These are phyloP conservation scores for Caenorhabditis virilis DNA, from an alignment of 2,888 invertebrate species.

Conservation along the genomic window DNA sequence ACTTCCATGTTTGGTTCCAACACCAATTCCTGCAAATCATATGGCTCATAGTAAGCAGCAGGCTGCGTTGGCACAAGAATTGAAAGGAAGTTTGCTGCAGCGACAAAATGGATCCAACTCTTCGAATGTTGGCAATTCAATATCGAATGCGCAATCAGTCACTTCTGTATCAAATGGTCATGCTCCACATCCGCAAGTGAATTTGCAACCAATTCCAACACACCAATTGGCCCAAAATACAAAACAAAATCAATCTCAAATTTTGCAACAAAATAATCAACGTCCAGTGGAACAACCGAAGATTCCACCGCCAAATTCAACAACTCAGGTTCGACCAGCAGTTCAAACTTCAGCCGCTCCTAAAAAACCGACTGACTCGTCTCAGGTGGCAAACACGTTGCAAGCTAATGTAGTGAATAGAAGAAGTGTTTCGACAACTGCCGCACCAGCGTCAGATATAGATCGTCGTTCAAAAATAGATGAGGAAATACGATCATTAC, in stretches of 20 bases:
- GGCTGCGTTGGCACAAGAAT: constrained; percentile 12
- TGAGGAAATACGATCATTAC: constrained; percentile 20
- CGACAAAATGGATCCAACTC: background rate
- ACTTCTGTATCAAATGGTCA: background rate
- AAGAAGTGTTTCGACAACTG: background rate
- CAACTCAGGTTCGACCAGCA: constrained; percentile 1
- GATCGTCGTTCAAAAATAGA: constrained; percentile 38
- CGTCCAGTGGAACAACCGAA: background rate
- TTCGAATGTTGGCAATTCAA: background rate
- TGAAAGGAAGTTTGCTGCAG: constrained; percentile 14
- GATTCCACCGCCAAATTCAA: background rate
- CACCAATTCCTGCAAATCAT: constrained; percentile 16
- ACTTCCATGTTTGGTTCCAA: constrained; percentile 28
- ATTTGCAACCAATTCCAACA: background rate
- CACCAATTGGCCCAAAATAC: background rate
- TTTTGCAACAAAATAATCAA: background rate
- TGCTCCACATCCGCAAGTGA: background rate
- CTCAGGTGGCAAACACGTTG: background rate
- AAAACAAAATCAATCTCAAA: too few relatives aligned
- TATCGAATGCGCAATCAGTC: background rate
- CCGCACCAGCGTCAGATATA: constrained; percentile 1
- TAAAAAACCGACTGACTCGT: constrained; percentile 6
- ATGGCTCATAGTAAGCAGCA: background rate
- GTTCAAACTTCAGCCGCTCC: background rate
- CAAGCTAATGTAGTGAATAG: constrained; percentile 7